phyloP scores from a whole-genome alignment of 2,113 vertebrate genomes.

The Emydura subglobosa region DNA sequence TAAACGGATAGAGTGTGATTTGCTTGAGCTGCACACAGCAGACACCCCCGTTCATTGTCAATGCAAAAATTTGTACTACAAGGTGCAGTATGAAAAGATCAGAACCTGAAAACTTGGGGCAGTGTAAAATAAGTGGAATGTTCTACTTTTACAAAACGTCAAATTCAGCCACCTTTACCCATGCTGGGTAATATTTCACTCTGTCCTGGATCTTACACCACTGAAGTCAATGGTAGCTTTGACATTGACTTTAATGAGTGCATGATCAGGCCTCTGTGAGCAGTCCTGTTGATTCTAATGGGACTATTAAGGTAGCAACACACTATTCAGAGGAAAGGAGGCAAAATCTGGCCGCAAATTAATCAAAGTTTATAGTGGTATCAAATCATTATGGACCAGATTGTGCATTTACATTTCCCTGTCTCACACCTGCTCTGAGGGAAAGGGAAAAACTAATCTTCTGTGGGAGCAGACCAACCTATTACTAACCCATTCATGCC shows the following conservation, averaged over 20 bases:
- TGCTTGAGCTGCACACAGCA: neutral
- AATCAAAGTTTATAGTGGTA: neutral
- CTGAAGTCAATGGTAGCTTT: neutral
- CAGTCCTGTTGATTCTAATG: neutral
- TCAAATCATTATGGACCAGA: neutral
- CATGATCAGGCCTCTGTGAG: neutral
- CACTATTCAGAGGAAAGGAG: neutral
- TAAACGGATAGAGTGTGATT: neutral
- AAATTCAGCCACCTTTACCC: neutral
- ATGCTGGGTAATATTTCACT: neutral
- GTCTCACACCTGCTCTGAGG: neutral
- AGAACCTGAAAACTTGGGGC: neutral
- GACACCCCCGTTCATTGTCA: neutral
- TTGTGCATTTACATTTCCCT: neutral
- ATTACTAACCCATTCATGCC: neutral
- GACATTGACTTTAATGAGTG: neutral
- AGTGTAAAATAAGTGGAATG: accelerated
- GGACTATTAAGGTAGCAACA: neutral
- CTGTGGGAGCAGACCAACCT: no score
- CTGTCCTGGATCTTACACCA: neutral
- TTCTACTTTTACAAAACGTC: neutral
- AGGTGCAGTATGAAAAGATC: neutral
- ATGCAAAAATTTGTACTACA: neutral
- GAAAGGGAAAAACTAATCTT: neutral
- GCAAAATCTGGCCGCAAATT: neutral